phyloP scores from a whole-genome alignment of 1,140 invertebrate genomes.

The Uloborus diversus region DNA sequence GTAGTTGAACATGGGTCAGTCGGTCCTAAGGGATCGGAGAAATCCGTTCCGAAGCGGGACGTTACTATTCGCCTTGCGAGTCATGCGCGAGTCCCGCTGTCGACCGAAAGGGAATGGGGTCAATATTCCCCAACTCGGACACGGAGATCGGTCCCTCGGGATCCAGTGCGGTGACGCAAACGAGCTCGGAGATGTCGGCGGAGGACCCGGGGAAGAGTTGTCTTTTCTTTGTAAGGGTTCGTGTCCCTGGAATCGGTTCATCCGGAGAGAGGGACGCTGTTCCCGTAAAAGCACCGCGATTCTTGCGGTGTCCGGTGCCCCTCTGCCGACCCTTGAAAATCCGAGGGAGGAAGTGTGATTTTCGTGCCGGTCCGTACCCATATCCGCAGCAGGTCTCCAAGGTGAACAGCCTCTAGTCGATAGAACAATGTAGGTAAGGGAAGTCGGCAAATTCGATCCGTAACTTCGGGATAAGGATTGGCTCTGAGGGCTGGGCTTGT shows the following conservation, averaged over 20 bases:
- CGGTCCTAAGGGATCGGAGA: constrained; percentile 72
- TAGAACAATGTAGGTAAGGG: constrained; percentile 70
- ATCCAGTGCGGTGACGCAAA: constrained; percentile 51
- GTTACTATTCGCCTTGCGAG: no score
- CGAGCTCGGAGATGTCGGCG: constrained; percentile 35
- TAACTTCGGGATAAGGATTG: constrained; percentile 71
- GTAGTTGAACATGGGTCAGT: constrained; percentile 86
- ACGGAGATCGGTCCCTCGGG: constrained; percentile 61
- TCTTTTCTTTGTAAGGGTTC: constrained; percentile 23
- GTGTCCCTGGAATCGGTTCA: no score
- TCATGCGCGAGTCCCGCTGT: constrained; percentile 4
- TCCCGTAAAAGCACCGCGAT: constrained; percentile 60
- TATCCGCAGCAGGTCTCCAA: constrained; percentile 68
- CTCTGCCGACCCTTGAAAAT: constrained; percentile 29
- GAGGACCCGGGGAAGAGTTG: constrained; percentile 35
- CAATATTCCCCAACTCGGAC: constrained; percentile 69
- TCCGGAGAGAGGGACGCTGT: no score
- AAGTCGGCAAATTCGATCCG: constrained; percentile 68
- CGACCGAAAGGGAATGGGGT: constrained; percentile 67
- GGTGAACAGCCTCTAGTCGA: constrained; percentile 68
- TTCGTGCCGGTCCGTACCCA: constrained; percentile 61
- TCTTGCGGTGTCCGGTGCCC: constrained; percentile 66
- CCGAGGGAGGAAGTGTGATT: constrained; percentile 66
- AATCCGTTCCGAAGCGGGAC: constrained; percentile 63
- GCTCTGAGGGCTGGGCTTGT: constrained; percentile 77